Base-by-base conservation (phyloP, 37 sponge, comb jelly and placozoan genomes). In the Geodia barretti region DNA sequence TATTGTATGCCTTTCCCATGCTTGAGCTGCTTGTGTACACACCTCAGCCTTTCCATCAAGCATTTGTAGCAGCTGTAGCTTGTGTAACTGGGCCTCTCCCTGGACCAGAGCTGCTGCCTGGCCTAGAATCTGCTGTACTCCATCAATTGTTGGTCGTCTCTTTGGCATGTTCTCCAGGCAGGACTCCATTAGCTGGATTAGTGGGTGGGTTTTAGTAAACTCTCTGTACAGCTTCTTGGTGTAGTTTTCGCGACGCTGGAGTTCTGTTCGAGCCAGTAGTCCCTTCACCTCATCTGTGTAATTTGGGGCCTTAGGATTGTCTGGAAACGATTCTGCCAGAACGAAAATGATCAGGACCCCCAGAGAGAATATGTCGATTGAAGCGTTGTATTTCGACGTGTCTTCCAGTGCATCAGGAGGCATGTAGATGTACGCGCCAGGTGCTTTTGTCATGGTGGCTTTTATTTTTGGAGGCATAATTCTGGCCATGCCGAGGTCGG, bases 101-200 rank as follows among this genome's bases (percentile, higher is more conserved):
- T n/a, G n/a, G n/a, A n/a, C n/a, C n/a, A n/a, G n/a, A n/a, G n/a
- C n/a, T n/a, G n/a, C n/a, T n/a, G n/a, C n/a, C n/a, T n/a, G n/a
- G n/a, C n/a, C n/a, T n/a, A n/a, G n/a, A n/a, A n/a, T n/a, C n/a
- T n/a, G n/a, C n/a, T n/a, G n/a, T n/a, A n/a, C n/a, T n/a, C n/a
- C n/a, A n/a, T 68, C 69, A 4, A 68, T 65, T 17, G 72, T 61
- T 24, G 83, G 89, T 0, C 89, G 72, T 14, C 39, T 39, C 2
- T 23, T 31, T 20, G 78, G 78, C 23, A 72, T 41, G 42, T 82
- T 77, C 0, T 42, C 28, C 9, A 88, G 60, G 33, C 89, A 88
- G 9, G 0, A n/a, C 23, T 82, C 11, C 20, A 62, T 20, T 17
- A 83, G n/a, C n/a, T n/a, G n/a, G n/a, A n/a, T n/a, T n/a, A n/a